These are phyloP conservation scores for Poliocrania exsul DNA, from an alignment of 2,797 vertebrate species.

Conservation along the genomic window DNA sequence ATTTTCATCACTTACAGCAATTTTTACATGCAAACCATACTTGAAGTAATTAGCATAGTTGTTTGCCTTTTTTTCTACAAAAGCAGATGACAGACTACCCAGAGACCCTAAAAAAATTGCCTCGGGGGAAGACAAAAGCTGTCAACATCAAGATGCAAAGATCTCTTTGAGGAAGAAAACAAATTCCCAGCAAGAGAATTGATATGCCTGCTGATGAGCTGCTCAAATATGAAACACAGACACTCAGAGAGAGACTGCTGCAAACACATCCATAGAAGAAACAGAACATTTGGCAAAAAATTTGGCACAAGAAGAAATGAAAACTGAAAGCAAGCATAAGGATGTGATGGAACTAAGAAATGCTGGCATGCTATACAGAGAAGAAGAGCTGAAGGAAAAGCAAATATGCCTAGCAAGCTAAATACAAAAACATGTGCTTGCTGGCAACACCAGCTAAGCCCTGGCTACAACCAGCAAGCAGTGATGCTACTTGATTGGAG, in stretches of 20 bases:
- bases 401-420: conserved; percentile 30
- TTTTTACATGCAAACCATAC: neutral
- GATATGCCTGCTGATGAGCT: conserved; percentile 17
- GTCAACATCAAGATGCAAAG: conserved; percentile 63
- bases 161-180: conserved; percentile 57
- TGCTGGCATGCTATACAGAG: neutral
- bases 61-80: conserved; percentile 53
- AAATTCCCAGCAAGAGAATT: conserved; percentile 42
- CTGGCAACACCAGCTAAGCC: neutral
- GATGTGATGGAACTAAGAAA: conserved; percentile 7
- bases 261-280: conserved; percentile 12
- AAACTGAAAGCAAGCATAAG: conserved; percentile 43
- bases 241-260: neutral
- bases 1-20: neutral
- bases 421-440: neutral
- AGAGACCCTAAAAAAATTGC: conserved; percentile 51
- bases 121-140: conserved; percentile 63
- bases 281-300: conserved; percentile 55
- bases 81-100: conserved; percentile 53
- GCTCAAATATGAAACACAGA: conserved; percentile 26
- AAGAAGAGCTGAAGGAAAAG: conserved; percentile 2
- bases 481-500: neutral
- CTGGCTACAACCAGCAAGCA: neutral
- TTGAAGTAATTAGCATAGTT: conserved; percentile 43
- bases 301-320: conserved; percentile 1